Evolutionary conservation across 2,797 vertebrate genomes (phyloP).

Genomic region (Microctenopoma steveboyesi): DNA sequence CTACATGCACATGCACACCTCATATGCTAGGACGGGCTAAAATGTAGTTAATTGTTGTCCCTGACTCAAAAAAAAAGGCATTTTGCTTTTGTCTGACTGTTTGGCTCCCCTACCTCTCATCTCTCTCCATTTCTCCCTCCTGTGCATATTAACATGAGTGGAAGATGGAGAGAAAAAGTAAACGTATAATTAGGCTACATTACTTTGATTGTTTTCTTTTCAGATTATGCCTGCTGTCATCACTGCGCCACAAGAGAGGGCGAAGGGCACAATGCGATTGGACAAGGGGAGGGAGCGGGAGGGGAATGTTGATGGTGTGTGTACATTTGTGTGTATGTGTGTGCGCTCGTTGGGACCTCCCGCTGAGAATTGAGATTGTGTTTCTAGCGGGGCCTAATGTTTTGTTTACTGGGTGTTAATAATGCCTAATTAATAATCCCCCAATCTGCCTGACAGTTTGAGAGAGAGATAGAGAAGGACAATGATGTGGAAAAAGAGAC

Average conservation of each 20-base stretch:
- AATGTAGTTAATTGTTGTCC: slow-evolving; percentile 72
- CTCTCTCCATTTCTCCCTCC: slow-evolving; percentile 58
- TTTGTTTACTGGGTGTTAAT: slow-evolving; percentile 99
- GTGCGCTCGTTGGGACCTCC: slow-evolving; percentile 73
- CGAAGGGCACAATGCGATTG: slow-evolving; percentile 93
- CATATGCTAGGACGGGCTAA: slow-evolving; percentile 56
- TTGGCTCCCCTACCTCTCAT: slow-evolving; percentile 44
- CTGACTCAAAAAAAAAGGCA: slow-evolving; percentile 65
- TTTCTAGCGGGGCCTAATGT: slow-evolving; percentile 95
- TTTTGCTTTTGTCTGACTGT: slow-evolving; percentile 71
- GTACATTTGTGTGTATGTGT: slow-evolving; percentile 47
- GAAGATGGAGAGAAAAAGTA: slow-evolving; percentile 86
- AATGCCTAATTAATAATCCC: slow-evolving; percentile 99
- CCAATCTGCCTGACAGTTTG: slow-evolving; percentile 83
- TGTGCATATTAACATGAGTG: slow-evolving; percentile 82
- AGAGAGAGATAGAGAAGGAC: slow-evolving; percentile 75
- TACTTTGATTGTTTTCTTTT: slow-evolving; percentile 90
- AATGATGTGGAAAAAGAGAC: slow-evolving; percentile 55
- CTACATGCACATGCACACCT: slow-evolving; percentile 25
- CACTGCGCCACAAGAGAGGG: slow-evolving; percentile 78
- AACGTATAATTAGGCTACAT: slow-evolving; percentile 89
- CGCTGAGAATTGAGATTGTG: slow-evolving; percentile 94
- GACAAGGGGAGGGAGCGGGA: slow-evolving; percentile 85
- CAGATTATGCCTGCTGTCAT: slow-evolving; percentile 88
- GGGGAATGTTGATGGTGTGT: slow-evolving; percentile 55